Evolutionary conservation across 2,888 invertebrate species (phyloP), one percentile per base, ranked within the genome.

Genomic region (Cataglyphis cursor): DNA sequence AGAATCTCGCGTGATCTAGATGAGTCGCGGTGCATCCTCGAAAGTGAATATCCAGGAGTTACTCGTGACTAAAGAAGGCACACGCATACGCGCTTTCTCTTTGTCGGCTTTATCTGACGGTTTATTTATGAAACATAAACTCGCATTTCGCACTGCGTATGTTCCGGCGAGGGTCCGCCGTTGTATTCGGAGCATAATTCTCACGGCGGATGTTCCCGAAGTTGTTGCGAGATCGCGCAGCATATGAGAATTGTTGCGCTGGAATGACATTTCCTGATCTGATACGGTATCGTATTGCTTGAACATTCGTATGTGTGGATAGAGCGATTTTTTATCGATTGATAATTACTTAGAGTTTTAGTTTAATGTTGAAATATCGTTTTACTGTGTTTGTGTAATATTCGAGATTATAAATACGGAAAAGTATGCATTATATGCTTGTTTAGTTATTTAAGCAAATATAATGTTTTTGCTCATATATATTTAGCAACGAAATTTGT

Each of bases 1-100:
- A 85, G 70, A 85, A 86, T 86, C 82, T 76, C 73, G 61, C 73
- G 41, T 80, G 70, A 44, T 9, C 44, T 62, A 54, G 75, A 74
- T 62, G 76, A 64, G 62, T 41, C 51, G 24, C 62, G 62, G 61
- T 76, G 78, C 66, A 68, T 61, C 75, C 64, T 74, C 28, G 76
- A 66, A 78, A 78, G 78, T 61, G 82, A 68, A 82, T 76, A 76
- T 51, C 61, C 66, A 48, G 61, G 76, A 82, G 78, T 72, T 82
- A 68, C 51, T 78, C 28, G 48, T 48, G 59, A 61, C 48, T 78
- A 78, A 82, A 66, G 66, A 68, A 68, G 35, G 68, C 61, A n/a
- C n/a, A 51, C 48, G 18, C 48, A n/a, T 5, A n/a, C 57, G 38
- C 64, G 1, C 31, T 74, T 44, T 74, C 28, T 62, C 9, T n/a